Percentiles rank a stretch among this genome's conserved stretches.
phyloP scores from a whole-genome alignment of 2,888 invertebrate species.

The Copidosoma aretas region DNA sequence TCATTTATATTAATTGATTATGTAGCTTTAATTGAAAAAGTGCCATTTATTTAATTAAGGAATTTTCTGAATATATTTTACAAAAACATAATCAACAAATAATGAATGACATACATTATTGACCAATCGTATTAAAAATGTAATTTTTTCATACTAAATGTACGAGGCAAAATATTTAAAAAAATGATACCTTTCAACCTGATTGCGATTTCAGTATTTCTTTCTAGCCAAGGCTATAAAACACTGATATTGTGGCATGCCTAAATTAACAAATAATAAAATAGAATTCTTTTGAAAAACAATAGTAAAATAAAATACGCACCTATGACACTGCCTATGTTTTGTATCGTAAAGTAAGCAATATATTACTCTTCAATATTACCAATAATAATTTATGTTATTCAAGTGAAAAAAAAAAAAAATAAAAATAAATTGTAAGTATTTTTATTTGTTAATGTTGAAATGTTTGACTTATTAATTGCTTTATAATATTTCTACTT shows the following conservation, averaged over 20 bases:
- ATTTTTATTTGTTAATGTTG: slow-evolving; percentile 31
- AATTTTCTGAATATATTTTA: too few relatives aligned
- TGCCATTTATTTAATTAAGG: background rate
- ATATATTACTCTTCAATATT: background rate
- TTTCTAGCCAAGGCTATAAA: too few relatives aligned
- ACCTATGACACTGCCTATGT: background rate
- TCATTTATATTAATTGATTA: background rate
- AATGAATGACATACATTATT: too few relatives aligned
- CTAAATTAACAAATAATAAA: too few relatives aligned
- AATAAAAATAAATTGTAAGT: slow-evolving; percentile 1
- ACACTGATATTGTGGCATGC: too few relatives aligned
- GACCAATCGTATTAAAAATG: too few relatives aligned
- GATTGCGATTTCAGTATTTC: too few relatives aligned
- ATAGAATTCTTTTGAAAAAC: background rate
- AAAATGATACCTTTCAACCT: too few relatives aligned
- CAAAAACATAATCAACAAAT: too few relatives aligned
- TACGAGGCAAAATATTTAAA: too few relatives aligned
- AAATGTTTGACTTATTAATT: slow-evolving; percentile 14
- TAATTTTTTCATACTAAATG: too few relatives aligned
- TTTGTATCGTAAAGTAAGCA: background rate
- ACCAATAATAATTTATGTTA: slow-evolving; percentile 10
- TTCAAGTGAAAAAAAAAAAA: slow-evolving; percentile 23
- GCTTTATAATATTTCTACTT: slow-evolving; percentile 25
- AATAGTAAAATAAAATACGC: background rate
- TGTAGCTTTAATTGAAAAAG: background rate